These are phyloP conservation scores for Baryphthengus martii DNA, from an alignment of 2,113 vertebrate genomes.

Conservation along the genomic window DNA sequence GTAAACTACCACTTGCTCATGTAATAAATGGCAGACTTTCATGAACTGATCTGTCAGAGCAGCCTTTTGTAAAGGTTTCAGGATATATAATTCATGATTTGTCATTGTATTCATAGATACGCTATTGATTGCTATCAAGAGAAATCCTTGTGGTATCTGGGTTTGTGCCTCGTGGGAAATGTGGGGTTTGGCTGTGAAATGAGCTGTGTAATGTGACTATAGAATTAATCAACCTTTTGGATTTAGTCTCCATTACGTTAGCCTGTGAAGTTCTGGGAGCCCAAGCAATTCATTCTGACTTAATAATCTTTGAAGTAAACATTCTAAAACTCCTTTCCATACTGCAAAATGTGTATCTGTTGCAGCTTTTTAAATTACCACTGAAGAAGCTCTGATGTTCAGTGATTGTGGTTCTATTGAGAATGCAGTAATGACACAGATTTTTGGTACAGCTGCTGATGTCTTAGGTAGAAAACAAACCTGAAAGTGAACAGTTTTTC, in stretches of 20 bases:
- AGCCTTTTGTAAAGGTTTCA: background rate
- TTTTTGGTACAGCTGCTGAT: background rate
- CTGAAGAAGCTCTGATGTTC: background rate
- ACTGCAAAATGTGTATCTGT: background rate
- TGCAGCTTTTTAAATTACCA: background rate
- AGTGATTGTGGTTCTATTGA: accelerated
- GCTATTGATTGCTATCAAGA: background rate
- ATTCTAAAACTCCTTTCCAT: background rate
- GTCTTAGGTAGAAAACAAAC: background rate
- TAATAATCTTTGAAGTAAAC: background rate
- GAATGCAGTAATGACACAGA: background rate
- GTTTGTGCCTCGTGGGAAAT: background rate
- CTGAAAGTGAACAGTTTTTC: background rate
- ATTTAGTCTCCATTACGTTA: background rate
- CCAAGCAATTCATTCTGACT: background rate
- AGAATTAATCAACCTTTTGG: background rate
- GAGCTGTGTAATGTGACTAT: background rate
- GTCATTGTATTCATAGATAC: background rate
- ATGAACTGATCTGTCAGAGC: background rate
- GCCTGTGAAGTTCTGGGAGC: background rate
- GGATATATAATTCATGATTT: background rate
- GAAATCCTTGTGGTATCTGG: background rate
- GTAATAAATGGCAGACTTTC: background rate
- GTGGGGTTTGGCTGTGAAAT: background rate
- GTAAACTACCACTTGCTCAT: background rate